Evolutionary conservation across 2,888 invertebrate genomes (phyloP), one percentile per base, ranked within the genome.

Genomic region (Omphaloscelis lunosa): DNA sequence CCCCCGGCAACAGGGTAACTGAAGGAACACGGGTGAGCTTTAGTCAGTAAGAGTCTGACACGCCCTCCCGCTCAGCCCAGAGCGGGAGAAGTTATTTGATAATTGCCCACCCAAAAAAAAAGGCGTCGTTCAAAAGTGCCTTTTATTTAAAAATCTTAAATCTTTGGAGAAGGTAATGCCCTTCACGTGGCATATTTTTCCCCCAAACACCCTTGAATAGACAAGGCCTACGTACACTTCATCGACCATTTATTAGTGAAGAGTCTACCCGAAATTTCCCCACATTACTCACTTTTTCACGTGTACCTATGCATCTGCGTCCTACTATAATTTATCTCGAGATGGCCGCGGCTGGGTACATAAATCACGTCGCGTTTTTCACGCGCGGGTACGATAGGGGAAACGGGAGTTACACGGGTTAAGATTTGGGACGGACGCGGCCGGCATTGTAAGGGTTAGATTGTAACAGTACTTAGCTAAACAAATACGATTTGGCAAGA

Each of bases 361-460:
- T 95, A 95, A 95, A 95, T 95, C 95, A 95, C 92, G 89, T 71
- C 75, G 90, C 86, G 93, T 94, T 95, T 94, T 94, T 94, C 93
- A 93, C 92, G 81, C 85, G 87, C 85, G 78, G 90, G 75, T 85
- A 88, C 89, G 90, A 90, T 89, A 89, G 87, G 88, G 86, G 83
- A 84, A 71, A 72, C 66, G 45, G 65, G 87, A 76, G 70, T 87
- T 84, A 89, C 77, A 92, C 88, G 89, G 84, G 45, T 63, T 51
- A 34, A 29, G 67, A 62, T 70, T 75, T 73, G 74, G 80, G 71
- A 72, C 61, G 63, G 48, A 45, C 48, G 59, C 83, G 56, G 56
- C 34, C 29, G 9, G 34, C 75, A 72, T 80, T 41, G 61, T 75
- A 34, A 59, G 51, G 79, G 51, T 68, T 77, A 63, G 27, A 83